phyloP scores from a whole-genome alignment of 2,888 invertebrate species.

The Isotomurus palustris region DNA sequence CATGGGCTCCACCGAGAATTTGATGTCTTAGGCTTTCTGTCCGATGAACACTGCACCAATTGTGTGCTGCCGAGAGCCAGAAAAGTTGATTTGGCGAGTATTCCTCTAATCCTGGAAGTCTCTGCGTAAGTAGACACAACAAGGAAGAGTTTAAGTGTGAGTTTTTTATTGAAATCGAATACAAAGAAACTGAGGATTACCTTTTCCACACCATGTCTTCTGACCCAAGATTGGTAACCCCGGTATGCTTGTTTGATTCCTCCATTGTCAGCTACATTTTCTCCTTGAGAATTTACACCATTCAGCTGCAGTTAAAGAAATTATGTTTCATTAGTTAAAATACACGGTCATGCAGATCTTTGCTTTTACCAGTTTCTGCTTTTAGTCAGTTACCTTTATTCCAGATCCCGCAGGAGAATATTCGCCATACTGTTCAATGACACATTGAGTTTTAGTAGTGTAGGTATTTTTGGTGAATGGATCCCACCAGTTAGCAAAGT shows the following conservation, averaged over 20 bases:
- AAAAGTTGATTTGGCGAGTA: constrained; percentile 29
- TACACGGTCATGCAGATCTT: constrained; percentile 52
- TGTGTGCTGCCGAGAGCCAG: constrained; percentile 31
- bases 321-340: constrained; percentile 25
- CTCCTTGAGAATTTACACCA: constrained; percentile 76
- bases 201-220: constrained; percentile 19
- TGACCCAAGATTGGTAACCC: constrained; percentile 23
- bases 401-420: constrained; percentile 49
- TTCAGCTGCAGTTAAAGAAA: constrained; percentile 64
- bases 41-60: constrained; percentile 58
- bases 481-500: constrained; percentile 55
- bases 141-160: neutral
- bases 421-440: constrained; percentile 54
- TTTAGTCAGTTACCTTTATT: constrained; percentile 48
- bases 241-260: constrained; percentile 63
- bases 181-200: too few species aligned
- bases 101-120: constrained; percentile 18
- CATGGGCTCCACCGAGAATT: constrained; percentile 49
- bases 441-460: constrained; percentile 52
- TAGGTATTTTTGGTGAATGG: constrained; percentile 51
- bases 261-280: constrained; percentile 86
- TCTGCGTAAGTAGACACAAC: constrained; percentile 1
- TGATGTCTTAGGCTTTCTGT: constrained; percentile 54
- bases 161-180: neutral
- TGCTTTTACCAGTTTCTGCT: too few species aligned